A percentile compares a stretch with the other conserved stretches of the same genome.
phyloP scores from a whole-genome alignment of 2,797 vertebrate genomes.

The Podargus strigoides region DNA sequence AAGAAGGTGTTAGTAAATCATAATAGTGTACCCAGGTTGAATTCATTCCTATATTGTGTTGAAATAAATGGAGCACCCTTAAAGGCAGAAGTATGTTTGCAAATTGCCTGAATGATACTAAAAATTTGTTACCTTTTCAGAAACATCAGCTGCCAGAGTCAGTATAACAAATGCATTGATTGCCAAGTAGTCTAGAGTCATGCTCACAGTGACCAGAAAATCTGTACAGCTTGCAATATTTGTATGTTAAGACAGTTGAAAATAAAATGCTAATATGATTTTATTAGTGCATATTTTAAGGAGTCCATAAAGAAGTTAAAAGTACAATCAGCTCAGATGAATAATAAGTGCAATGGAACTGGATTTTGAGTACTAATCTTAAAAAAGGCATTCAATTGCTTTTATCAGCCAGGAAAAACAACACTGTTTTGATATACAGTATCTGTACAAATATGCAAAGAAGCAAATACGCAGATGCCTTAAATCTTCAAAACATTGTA shows the following conservation, averaged over 20 bases:
- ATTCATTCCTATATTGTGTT: background rate
- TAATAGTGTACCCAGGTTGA: background rate
- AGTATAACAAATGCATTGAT: background rate
- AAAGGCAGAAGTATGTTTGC: background rate
- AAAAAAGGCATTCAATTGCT: conserved; percentile 49
- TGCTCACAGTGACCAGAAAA: conserved; percentile 22
- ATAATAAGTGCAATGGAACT: conserved; percentile 19
- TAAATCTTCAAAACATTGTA: background rate
- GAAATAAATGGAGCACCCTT: background rate
- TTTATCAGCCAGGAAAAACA: conserved; percentile 17
- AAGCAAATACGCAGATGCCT: background rate
- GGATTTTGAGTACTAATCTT: conserved; percentile 27
- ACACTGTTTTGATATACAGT: background rate
- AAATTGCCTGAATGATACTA: background rate
- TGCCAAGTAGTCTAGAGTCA: background rate
- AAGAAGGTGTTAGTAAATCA: background rate
- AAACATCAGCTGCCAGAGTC: background rate
- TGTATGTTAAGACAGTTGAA: conserved; percentile 41
- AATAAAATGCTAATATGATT: conserved; percentile 45
- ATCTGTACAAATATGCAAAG: background rate
- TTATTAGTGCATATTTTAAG: conserved; percentile 62
- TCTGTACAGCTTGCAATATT: conserved; percentile 26
- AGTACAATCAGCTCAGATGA: conserved; percentile 43
- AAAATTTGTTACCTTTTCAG: background rate
- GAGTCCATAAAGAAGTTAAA: conserved; percentile 46